Percentiles rank a stretch among this genome's conserved stretches.
These are phyloP conservation scores for Lepidotrigona ventralis DNA, from an alignment of 1,140 invertebrate species.

Conservation along the genomic window DNA sequence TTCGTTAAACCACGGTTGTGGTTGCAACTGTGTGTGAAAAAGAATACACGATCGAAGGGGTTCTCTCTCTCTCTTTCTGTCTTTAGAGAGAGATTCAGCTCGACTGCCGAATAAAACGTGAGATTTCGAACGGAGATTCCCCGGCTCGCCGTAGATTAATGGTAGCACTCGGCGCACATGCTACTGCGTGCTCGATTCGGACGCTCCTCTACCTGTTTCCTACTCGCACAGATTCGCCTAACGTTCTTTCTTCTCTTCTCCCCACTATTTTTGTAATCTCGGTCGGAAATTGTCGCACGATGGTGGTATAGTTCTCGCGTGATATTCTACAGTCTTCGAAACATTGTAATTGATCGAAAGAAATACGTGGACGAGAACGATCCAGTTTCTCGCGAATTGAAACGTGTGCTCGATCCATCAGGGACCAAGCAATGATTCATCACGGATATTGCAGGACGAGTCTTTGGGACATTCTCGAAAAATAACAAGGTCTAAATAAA, in stretches of 20 bases:
- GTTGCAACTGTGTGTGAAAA: not conserved
- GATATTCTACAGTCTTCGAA: not conserved
- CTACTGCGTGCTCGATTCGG: conserved; percentile 20
- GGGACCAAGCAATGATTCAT: too few species aligned
- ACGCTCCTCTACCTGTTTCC: conserved; percentile 1
- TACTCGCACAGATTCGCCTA: not conserved
- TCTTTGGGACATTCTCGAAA: too few species aligned
- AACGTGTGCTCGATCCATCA: not conserved
- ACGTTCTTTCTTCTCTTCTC: not conserved
- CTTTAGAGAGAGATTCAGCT: conserved; percentile 27
- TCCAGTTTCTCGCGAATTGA: not conserved
- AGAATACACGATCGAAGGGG: not conserved
- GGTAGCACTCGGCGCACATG: conserved; percentile 40
- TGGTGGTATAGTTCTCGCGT: conserved; percentile 59
- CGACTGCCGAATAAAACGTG: conserved; percentile 33
- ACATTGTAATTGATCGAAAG: not conserved
- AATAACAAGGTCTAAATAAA: too few species aligned
- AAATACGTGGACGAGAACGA: not conserved
- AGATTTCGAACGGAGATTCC: conserved; percentile 54
- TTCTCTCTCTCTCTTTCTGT: not conserved
- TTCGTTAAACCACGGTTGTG: not conserved
- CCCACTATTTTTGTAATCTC: not conserved
- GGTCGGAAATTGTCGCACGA: conserved; percentile 62
- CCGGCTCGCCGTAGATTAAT: conserved; percentile 51
- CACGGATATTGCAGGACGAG: too few species aligned